phyloP scores from a whole-genome alignment of 2,888 invertebrate species.

The Hoplodrina blanda region DNA sequence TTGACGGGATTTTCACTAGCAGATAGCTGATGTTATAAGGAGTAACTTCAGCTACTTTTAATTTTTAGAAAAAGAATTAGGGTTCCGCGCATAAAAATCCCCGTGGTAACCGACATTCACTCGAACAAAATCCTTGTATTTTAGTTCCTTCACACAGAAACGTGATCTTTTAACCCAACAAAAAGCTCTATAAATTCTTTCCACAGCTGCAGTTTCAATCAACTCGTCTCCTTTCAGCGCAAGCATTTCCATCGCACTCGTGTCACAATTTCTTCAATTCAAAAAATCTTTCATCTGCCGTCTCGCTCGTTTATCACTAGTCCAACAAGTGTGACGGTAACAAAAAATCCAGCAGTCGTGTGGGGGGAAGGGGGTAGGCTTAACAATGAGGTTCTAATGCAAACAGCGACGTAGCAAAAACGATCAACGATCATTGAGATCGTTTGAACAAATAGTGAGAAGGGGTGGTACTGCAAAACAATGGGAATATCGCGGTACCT shows the following conservation, averaged over 20 bases:
- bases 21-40: too few relatives aligned
- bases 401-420: conserved; percentile 78
- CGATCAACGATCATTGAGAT: conserved; percentile 74
- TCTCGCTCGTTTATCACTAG: conserved; percentile 41
- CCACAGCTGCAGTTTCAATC: conserved; percentile 58
- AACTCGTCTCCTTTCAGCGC: conserved; percentile 51
- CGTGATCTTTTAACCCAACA: conserved; percentile 34
- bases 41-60: too few relatives aligned
- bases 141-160: not conserved
- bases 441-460: conserved; percentile 75
- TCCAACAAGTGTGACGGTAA: conserved; percentile 72
- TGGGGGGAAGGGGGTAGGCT: conserved; percentile 48
- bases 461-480: conserved; percentile 61
- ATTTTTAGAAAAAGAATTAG: too few relatives aligned
- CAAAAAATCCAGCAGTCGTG: conserved; percentile 67
- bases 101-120: too few relatives aligned
- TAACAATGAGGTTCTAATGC: conserved; percentile 75
- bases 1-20: too few relatives aligned
- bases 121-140: not conserved
- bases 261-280: conserved; percentile 62
- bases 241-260: conserved; percentile 51
- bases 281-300: conserved; percentile 57
- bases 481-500: conserved; percentile 50
- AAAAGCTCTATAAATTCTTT: conserved; percentile 38
- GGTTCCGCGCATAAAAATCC: too few relatives aligned